Percentiles rank a stretch among this genome's conserved stretches.
Evolutionary conservation across 1,140 invertebrate species (phyloP).

Genomic region (Thereuonema tuberculata): DNA sequence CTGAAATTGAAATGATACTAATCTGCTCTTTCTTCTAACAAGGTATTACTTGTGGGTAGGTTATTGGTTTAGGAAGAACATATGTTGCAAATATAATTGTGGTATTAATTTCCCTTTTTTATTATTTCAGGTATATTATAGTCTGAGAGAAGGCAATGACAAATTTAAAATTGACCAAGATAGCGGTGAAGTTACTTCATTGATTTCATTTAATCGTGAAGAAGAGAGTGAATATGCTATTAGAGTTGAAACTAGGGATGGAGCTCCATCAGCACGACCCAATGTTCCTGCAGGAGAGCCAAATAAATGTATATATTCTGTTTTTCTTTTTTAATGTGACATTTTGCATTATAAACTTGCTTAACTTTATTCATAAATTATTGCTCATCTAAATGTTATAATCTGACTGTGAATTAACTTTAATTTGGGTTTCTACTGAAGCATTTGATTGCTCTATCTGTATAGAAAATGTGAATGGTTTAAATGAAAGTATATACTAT

Average conservation of each 20-base stretch:
- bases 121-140: conserved; percentile 46
- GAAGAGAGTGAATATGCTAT: conserved; percentile 58
- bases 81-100: too few species aligned
- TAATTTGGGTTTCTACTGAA: too few species aligned
- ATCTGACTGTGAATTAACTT: not conserved
- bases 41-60: too few species aligned
- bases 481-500: too few species aligned
- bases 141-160: conserved; percentile 50
- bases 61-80: too few species aligned
- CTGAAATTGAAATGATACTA: too few species aligned
- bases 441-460: too few species aligned
- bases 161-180: conserved; percentile 59
- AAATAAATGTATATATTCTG: conserved; percentile 22
- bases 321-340: not conserved
- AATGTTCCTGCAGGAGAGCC: conserved; percentile 37
- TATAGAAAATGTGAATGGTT: too few species aligned
- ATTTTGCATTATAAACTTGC: too few species aligned
- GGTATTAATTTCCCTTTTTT: not conserved
- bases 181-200: conserved; percentile 71
- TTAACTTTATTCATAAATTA: too few species aligned
- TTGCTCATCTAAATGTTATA: not conserved
- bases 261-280: conserved; percentile 60
- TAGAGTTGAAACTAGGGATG: conserved; percentile 68
- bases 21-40: too few species aligned
- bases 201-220: conserved; percentile 64